phyloP scores from a whole-genome alignment of 2,797 vertebrate species.

The Luscinia megarhynchos region DNA sequence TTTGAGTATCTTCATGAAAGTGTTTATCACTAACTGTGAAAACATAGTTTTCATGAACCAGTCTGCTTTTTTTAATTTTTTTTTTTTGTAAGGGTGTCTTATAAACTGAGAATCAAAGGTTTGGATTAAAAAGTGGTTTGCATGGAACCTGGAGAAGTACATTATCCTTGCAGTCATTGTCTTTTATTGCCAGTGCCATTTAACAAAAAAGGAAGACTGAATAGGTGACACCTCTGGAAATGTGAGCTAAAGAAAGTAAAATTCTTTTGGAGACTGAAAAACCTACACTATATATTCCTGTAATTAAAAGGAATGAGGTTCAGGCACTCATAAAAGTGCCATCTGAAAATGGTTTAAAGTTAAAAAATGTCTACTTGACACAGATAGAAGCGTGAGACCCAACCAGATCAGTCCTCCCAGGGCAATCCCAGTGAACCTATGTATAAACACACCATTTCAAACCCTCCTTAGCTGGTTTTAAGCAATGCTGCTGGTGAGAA shows the following conservation, averaged over 20 bases:
- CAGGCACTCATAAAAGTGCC: constrained; percentile 28
- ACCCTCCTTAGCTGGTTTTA: background rate
- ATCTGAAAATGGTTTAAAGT: constrained; percentile 51
- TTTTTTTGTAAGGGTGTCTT: background rate
- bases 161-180: constrained; percentile 24
- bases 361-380: background rate
- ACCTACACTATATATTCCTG: background rate
- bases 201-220: constrained; percentile 10
- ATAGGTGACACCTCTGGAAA: constrained; percentile 59
- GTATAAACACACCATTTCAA: background rate
- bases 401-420: background rate
- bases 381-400: background rate
- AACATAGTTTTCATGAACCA: background rate
- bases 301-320: constrained; percentile 36
- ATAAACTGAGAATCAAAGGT: background rate
- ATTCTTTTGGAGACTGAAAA: constrained; percentile 47
- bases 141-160: background rate
- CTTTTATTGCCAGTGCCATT: constrained; percentile 33
- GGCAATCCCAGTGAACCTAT: background rate
- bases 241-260: constrained; percentile 49
- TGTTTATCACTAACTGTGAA: background rate
- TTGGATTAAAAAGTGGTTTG: background rate
- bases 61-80: background rate
- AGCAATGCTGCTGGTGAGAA: background rate
- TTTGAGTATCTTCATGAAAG: background rate